Evolutionary conservation across 2,113 vertebrate species (phyloP).

Genomic region (Rhynchomys soricoides): DNA sequence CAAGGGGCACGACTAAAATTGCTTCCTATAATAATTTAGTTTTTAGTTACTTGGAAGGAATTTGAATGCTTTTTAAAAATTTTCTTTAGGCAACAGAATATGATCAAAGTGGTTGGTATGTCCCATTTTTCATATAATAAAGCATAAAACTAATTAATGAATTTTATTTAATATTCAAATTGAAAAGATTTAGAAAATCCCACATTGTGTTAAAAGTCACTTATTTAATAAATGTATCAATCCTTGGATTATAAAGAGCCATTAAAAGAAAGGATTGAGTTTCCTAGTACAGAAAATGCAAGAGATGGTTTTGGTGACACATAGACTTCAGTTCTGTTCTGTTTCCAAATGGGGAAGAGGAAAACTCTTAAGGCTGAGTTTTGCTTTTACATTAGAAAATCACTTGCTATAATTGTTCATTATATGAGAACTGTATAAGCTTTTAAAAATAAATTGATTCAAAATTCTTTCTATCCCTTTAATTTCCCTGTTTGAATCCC

Average conservation of each 20-base stretch:
- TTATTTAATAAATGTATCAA: background rate
- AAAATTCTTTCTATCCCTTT: background rate
- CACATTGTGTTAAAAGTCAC: background rate
- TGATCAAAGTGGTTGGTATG: background rate
- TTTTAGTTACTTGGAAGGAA: background rate
- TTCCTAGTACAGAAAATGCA: background rate
- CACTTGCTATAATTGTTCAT: background rate
- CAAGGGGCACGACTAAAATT: background rate
- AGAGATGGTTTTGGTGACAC: background rate
- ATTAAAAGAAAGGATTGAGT: background rate
- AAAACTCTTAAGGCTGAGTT: background rate
- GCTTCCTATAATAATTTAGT: background rate
- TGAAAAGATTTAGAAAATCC: background rate
- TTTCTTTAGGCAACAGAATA: background rate
- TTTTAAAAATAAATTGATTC: background rate
- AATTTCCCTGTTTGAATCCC: background rate
- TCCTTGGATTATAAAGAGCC: background rate
- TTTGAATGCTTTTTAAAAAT: background rate
- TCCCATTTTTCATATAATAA: background rate
- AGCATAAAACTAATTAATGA: background rate
- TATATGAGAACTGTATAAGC: background rate
- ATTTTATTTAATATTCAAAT: constrained; percentile 8
- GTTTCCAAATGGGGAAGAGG: background rate
- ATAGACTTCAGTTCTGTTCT: background rate
- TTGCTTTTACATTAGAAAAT: background rate